Conservation (phyloP, 2,888 invertebrate species). For the Chorisops tibialis region DNA sequence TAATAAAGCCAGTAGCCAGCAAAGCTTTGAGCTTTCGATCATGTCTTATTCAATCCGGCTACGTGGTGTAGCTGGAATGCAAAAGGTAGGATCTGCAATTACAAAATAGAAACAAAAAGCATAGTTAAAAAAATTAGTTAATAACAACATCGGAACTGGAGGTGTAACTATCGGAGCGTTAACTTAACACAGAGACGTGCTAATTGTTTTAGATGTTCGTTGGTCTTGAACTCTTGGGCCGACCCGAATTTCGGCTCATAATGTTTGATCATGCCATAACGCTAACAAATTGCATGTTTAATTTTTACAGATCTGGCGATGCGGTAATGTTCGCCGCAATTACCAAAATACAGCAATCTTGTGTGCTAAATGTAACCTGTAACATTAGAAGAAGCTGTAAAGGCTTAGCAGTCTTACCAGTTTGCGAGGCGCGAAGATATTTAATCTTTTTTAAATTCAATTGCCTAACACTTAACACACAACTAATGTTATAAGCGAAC, state of each 20-base stretch:
- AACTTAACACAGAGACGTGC: not conserved
- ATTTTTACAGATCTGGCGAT: not conserved
- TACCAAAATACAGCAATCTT: not conserved
- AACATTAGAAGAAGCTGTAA: not conserved
- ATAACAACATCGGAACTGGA: not conserved
- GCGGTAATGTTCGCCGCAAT: not conserved
- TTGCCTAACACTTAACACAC: too few species aligned
- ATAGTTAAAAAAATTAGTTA: conserved; percentile 16
- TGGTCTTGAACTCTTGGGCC: conserved; percentile 15
- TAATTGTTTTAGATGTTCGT: not conserved
- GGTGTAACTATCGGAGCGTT: not conserved
- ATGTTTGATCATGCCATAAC: not conserved
- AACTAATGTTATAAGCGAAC: too few species aligned
- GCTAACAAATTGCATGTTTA: too few species aligned
- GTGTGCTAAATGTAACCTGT: not conserved
- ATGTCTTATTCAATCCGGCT: conserved; percentile 42
- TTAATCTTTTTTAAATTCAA: too few species aligned
- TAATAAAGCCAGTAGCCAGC: conserved; percentile 46
- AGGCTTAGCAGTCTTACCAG: too few species aligned
- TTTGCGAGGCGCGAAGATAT: too few species aligned
- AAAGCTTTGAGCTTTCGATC: conserved; percentile 44
- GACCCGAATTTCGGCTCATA: not conserved
- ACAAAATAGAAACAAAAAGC: conserved; percentile 29
- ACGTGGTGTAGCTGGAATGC: conserved; percentile 19
- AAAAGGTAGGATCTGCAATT: not conserved